These are phyloP conservation scores for Antedon mediterranea DNA, from an alignment of 53 echinoderm and acorn worm genomes.

Conservation along the genomic window DNA sequence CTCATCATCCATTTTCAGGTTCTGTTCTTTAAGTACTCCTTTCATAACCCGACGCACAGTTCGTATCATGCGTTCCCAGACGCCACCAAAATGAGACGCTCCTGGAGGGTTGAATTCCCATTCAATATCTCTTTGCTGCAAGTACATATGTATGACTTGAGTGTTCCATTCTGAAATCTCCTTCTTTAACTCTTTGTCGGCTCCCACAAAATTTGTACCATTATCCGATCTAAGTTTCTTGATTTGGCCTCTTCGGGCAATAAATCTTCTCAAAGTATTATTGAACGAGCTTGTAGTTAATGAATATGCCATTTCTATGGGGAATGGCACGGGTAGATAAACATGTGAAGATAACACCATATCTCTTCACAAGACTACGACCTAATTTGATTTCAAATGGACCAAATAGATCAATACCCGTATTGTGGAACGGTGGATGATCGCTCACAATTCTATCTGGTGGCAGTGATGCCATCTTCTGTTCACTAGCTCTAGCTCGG, in stretches of 20 bases:
- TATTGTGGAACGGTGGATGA: not conserved
- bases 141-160: not conserved
- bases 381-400: not conserved
- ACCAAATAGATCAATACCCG: not conserved
- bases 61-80: conserved; percentile 19
- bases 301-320: not conserved
- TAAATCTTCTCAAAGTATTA: not conserved
- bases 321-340: not conserved
- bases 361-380: not conserved
- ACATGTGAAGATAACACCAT: not conserved
- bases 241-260: not conserved
- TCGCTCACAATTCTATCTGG: not conserved
- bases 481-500: not conserved
- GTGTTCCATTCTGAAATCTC: too few relatives aligned
- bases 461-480: not conserved
- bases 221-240: not conserved
- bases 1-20: not conserved
- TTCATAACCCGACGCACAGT: not conserved
- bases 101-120: conserved; percentile 16
- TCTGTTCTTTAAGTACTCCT: not conserved
- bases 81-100: conserved; percentile 16
- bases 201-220: not conserved
- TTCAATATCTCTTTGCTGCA: conserved; percentile 1
- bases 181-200: not conserved
- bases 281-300: not conserved